Base-by-base conservation (phyloP, 2,888 invertebrate genomes). In the Papilio elwesi region DNA sequence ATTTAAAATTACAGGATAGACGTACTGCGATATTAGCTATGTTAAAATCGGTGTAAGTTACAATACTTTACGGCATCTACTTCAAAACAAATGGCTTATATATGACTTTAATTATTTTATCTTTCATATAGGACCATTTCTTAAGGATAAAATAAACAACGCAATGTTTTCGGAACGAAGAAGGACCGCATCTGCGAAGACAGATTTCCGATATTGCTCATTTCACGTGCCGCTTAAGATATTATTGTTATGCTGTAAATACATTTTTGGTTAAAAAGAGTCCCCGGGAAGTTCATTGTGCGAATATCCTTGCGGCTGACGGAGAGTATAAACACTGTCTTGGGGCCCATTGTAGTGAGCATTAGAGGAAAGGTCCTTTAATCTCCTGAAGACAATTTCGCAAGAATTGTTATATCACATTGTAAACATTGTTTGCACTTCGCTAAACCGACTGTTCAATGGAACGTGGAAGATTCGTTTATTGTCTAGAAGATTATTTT, bases 381-480 rank as follows among this genome's bases (percentile, higher is more conserved):
- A 89, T 89, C 86, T 82, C 76, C 76, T 78, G 83, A 83, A 89
- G 87, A 89, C 88, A 88, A 88, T 89, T 86, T 87, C 79, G 82
- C 81, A 81, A 80, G 83, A 84, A 85, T 85, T 86, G 84, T 87
- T 82, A 80, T 79, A 76, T 75, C 75, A 76, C 77, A 79, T 81
- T 80, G 77, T 78, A 70, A 76, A 74, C 77, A 78, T 81, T 82
- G 81, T 83, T 81, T 80, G 79, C 70, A 75, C 77, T 82, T 77
- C 76, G 81, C 80, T 82, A 78, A 80, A 81, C 81, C 80, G 78
- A 68, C 75, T 77, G 79, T 77, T 80, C 79, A 77, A 80, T 82
- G 38, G 62, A 13, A 53, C 8, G 70, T 49, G 43, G 53, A 67
- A 36, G 52, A 53, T 53, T 53, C 43, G 15, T 38, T 67, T 67